Evolutionary conservation across 1,140 invertebrate species (phyloP).

Genomic region (Uloborus diversus): DNA sequence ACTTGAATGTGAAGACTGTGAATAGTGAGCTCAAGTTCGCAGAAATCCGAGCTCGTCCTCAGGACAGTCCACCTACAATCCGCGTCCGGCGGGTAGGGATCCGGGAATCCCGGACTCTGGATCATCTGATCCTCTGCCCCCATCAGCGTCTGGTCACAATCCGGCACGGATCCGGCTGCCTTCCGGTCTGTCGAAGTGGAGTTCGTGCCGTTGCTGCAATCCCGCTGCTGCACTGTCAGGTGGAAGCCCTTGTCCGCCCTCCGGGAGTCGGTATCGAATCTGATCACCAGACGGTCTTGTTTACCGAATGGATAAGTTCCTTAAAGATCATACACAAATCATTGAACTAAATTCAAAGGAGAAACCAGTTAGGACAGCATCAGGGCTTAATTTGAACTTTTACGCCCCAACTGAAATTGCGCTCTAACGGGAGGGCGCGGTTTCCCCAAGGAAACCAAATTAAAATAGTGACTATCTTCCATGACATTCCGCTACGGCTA

Average conservation of each 20-base stretch:
- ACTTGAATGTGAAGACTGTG: conserved; percentile 59
- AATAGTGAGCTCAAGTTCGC: conserved; percentile 58
- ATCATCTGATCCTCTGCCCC: conserved; percentile 52
- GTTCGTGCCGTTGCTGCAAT: conserved; percentile 30
- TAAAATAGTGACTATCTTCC: too few species aligned
- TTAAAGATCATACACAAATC: too few species aligned
- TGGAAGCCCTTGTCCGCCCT: conserved; percentile 37
- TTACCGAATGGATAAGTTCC: conserved; percentile 39
- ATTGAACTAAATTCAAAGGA: too few species aligned
- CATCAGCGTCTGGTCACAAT: conserved; percentile 26
- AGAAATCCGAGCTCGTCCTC: conserved; percentile 43
- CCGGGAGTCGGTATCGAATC: conserved; percentile 19
- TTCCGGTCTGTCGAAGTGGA: not conserved
- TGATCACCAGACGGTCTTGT: not conserved
- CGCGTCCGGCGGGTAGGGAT: conserved; percentile 57
- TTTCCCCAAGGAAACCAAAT: too few species aligned
- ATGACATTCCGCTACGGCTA: too few species aligned
- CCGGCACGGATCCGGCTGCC: not conserved
- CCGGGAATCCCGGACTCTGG: conserved; percentile 59
- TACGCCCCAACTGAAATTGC: too few species aligned
- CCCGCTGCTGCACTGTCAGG: not conserved
- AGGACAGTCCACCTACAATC: conserved; percentile 59
- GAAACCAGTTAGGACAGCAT: too few species aligned
- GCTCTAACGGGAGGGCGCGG: too few species aligned
- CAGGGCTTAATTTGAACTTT: too few species aligned